Evolutionary conservation across 1,140 invertebrate species (phyloP), one percentile per base, ranked within the genome.

Genomic region (Campoletis sonorensis): DNA sequence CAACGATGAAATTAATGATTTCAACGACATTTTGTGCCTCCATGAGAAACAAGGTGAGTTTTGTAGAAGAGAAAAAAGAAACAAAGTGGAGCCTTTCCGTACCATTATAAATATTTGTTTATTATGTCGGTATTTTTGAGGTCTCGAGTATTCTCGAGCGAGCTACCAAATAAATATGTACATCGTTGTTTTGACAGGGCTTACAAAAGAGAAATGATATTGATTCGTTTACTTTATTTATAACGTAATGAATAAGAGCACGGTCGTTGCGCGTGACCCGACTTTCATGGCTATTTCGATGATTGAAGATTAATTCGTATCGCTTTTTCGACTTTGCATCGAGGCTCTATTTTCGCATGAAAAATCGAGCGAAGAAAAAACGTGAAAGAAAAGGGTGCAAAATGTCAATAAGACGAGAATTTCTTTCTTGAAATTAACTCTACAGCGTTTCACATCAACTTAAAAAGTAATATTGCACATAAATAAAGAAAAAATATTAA

Each of bases 391-490:
- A 71, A 30, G 1, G 16, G 16, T 40, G 11, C 1, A n/a, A n/a
- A 71, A 30, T 71, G 26, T 71, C 40, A 11, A 45, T 10, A 45
- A 71, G 23, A 27, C 37, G 1, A 33, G 15, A 21, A 58, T 71
- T 7, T 75, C 45, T n/a, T 21, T 26, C 23, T 27, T 23, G 26
- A 49, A n/a, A 21, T 81, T 45, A 45, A 45, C 40, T 45, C 13
- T 45, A 45, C 40, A 45, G 7, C 58, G 37, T 45, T 61, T 30
- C 76, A 76, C 71, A 15, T 23, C 58, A 33, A 71, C 23, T 82
- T 85, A 85, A 85, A 15, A 83, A 78, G 80, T 81, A 86, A 86
- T 87, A 87, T 87, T 87, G 86, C 86, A 87, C 86, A 72, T 82
- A 33, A 83, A 71, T 79, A 45, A n/a, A 5, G 16, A 40, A 71